Evolutionary conservation across 2,888 invertebrate species (phyloP), one percentile per base, ranked within the genome.

Genomic region (Gibbula magus): DNA sequence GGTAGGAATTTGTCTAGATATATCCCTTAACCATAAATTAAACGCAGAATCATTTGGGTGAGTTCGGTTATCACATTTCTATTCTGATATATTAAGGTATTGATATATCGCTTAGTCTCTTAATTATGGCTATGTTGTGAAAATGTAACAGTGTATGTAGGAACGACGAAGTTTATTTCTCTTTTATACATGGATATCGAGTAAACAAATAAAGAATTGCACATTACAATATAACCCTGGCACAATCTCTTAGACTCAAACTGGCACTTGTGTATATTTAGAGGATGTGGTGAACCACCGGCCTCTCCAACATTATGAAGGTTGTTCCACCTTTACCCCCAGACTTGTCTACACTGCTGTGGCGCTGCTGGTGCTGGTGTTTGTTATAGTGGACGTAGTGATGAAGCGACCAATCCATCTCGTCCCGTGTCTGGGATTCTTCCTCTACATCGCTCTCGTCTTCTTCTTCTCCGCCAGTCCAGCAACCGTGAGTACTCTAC

Each of bases 381-480:
- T 83, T 51, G 61, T 89, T 20, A 52, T 88, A 5, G 80, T 87
- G 13, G 88, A 87, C 39, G 87, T 88, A 0, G 74, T 83, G 8
- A 20, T 85, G 7, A 75, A 84, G 39, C 79, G 84, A 16, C 88
- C 90, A 0, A 82, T 77, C 70, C 89, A 88, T 66, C 80, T 89
- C 4, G 81, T 89, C 35, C 87, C 88, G 7, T 82, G 80, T 18
- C 75, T 83, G 7, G 90, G 90, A 8, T 77, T 89, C 7, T 8
- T 87, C 18, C 80, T 87, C 52, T 89, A 88, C 80, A 77, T 86
- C 4, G 32, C 85, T 3, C 53, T 85, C 20, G 83, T 86, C 81
- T 90, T 86, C 84, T 82, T 89, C 77, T 86, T 86, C 79, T 90
- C 89, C 53, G 81, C 81, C 7, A 85, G 86, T 76, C 90, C 88